These are phyloP conservation scores for Cynopterus brachyotis DNA, from an alignment of 2,113 vertebrate species.

Conservation along the genomic window DNA sequence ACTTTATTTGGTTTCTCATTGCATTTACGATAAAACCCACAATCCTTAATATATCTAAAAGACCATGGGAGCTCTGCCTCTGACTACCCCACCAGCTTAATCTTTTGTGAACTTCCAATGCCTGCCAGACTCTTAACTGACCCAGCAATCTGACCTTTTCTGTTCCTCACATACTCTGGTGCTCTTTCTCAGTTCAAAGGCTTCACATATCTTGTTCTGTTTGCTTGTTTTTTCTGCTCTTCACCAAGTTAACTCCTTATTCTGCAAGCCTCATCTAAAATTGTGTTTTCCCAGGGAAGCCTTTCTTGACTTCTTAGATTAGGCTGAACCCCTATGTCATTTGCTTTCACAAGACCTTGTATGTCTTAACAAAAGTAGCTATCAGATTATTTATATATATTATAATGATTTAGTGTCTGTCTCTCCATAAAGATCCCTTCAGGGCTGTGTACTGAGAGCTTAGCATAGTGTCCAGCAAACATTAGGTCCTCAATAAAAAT, in stretches of 20 bases:
- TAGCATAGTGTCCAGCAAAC: not conserved
- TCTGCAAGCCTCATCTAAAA: not conserved
- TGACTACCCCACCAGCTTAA: not conserved
- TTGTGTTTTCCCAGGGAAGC: not conserved
- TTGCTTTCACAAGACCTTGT: not conserved
- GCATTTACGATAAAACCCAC: not conserved
- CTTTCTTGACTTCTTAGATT: not conserved
- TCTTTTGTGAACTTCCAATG: not conserved
- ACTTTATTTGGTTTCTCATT: slow-evolving; percentile 33
- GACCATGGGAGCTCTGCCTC: not conserved
- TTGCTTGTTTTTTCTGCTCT: slow-evolving; percentile 9
- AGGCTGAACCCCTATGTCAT: not conserved
- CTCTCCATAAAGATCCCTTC: not conserved
- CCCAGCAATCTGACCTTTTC: not conserved
- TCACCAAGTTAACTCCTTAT: not conserved
- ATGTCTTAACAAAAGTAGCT: not conserved
- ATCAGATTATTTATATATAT: not conserved
- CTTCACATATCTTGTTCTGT: not conserved
- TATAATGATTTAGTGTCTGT: not conserved
- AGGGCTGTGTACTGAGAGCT: not conserved
- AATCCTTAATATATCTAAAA: not conserved
- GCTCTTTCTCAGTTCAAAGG: not conserved
- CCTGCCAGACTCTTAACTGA: not conserved
- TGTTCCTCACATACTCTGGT: not conserved
- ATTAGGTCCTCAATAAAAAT: not conserved